Conservation (phyloP, 2,888 invertebrate species). For the Tenthredo amoena region DNA sequence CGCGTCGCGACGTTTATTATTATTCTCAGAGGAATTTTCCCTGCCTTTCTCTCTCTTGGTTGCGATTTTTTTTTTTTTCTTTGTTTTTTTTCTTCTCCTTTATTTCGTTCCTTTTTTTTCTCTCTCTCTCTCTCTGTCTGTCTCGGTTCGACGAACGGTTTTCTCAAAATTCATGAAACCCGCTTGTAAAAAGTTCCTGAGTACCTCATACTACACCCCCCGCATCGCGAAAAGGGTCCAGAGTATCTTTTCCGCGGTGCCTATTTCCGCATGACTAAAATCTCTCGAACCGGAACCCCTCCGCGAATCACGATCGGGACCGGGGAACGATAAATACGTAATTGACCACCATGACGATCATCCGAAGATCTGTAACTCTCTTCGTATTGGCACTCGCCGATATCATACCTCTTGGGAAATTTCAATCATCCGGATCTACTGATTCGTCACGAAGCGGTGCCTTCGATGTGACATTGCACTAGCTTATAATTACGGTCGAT, state of each 20-base stretch:
- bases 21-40: not conserved
- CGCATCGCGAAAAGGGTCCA: not conserved
- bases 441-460: not conserved
- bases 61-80: not conserved
- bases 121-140: slow-evolving; percentile 3
- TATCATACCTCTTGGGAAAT: slow-evolving; percentile 14
- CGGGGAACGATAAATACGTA: not conserved
- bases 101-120: not conserved
- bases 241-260: not conserved
- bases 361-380: not conserved
- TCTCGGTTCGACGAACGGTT: slow-evolving; percentile 37
- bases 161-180: slow-evolving; percentile 60
- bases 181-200: slow-evolving; percentile 27
- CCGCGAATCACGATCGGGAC: not conserved
- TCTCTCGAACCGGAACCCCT: not conserved
- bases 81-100: slow-evolving; percentile 54
- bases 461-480: not conserved
- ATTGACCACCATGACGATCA: not conserved
- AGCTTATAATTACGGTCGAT: not conserved
- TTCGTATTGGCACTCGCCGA: not conserved
- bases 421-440: slow-evolving; percentile 27
- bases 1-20: not conserved
- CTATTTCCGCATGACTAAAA: slow-evolving; percentile 9
- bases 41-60: not conserved
- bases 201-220: not conserved